Percentiles rank a stretch among this genome's conserved stretches.
These are phyloP conservation scores for Chascanopsetta lugubris DNA, from an alignment of 2,113 vertebrate species.

Conservation along the genomic window DNA sequence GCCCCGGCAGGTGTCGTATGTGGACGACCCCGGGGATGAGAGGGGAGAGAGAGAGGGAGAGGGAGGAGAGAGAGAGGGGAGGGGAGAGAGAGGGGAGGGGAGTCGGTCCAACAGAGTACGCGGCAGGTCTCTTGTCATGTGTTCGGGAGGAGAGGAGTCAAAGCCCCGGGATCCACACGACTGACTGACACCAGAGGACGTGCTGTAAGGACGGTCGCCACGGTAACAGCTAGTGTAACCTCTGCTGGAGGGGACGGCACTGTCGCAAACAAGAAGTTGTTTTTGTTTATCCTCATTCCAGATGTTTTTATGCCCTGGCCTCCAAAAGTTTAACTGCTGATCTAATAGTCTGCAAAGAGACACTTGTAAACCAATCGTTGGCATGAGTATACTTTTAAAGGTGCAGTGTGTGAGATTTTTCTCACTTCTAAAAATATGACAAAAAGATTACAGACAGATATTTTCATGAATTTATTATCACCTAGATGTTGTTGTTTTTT, in stretches of 20 bases:
- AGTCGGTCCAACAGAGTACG: conserved; percentile 47
- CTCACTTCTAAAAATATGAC: too few species aligned
- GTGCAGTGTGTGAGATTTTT: too few species aligned
- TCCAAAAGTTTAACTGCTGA: too few species aligned
- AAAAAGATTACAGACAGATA: too few species aligned
- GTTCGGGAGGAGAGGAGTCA: conserved; percentile 50
- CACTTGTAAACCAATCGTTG: too few species aligned
- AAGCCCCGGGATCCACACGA: conserved; percentile 58
- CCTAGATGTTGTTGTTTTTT: too few species aligned
- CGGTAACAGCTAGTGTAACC: conserved; percentile 5
- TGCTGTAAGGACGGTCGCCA: conserved; percentile 46
- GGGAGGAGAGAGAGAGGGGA: too few species aligned
- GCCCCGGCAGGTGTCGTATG: conserved; percentile 57
- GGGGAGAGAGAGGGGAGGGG: conserved; percentile 19
- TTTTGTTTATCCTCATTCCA: too few species aligned
- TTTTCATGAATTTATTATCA: too few species aligned
- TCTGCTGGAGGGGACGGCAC: neutral
- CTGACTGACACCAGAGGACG: conserved; percentile 73
- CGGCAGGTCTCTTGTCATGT: conserved; percentile 54
- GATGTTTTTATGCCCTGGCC: too few species aligned
- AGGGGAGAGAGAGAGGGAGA: conserved; percentile 16
- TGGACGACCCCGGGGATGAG: conserved; percentile 55
- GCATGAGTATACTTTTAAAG: too few species aligned
- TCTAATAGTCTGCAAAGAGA: too few species aligned
- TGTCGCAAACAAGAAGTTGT: neutral